These are phyloP conservation scores for Paralinhomoeus sp. DNA, from an alignment of 2,888 invertebrate species.

Conservation along the genomic window DNA sequence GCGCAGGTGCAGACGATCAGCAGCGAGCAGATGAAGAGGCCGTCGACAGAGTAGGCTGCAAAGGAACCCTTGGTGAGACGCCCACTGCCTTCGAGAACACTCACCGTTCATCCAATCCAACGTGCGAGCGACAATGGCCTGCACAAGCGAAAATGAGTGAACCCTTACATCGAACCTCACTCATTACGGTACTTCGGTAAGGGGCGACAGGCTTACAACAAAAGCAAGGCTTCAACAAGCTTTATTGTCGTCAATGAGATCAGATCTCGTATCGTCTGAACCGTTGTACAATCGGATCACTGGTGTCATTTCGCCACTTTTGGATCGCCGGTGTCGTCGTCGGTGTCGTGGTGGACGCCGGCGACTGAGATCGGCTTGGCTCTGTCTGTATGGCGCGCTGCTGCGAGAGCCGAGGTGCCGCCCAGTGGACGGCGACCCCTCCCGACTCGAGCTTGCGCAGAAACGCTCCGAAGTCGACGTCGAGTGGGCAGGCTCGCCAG, in stretches of 20 bases:
- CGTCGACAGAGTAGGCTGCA: constrained; percentile 26
- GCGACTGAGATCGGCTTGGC: constrained; percentile 6
- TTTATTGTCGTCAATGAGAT: no score
- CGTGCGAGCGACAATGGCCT: not conserved
- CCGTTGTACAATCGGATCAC: no score
- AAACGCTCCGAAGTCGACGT: constrained; percentile 9
- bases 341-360: not conserved
- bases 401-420: no score
- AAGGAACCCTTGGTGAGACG: not conserved
- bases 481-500: constrained; percentile 10
- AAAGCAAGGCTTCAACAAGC: no score
- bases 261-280: no score
- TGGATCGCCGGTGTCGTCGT: not conserved
- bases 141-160: constrained; percentile 7
- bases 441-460: constrained; percentile 6
- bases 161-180: constrained; percentile 5
- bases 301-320: not conserved
- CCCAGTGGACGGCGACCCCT: no score
- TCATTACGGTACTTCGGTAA: constrained; percentile 2
- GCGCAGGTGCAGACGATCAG: constrained; percentile 31
- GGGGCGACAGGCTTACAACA: no score
- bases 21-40: constrained; percentile 29
- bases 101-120: constrained; percentile 7
- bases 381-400: constrained; percentile 12
- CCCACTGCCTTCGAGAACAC: not conserved